Percentiles rank a stretch among this genome's conserved stretches.
These are phyloP conservation scores for Thumatha senex DNA, from an alignment of 2,888 invertebrate genomes.

Conservation along the genomic window DNA sequence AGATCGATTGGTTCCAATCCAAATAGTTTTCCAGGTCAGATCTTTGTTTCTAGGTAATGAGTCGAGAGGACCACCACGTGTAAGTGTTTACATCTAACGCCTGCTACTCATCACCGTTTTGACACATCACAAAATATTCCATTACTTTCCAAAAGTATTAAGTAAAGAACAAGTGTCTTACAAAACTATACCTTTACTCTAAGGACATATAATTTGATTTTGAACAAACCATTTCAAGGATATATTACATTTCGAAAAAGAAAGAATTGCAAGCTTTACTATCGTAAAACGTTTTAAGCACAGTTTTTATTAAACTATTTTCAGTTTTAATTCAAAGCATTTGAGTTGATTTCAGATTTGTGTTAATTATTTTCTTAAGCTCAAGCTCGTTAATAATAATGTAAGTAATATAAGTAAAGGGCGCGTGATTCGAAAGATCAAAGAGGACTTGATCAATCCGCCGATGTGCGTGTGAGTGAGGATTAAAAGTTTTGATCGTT, in stretches of 20 bases:
- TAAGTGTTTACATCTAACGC: slow-evolving; percentile 69
- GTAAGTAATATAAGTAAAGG: slow-evolving; percentile 75
- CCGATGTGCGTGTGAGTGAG: slow-evolving; percentile 53
- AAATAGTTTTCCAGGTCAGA: slow-evolving; percentile 36
- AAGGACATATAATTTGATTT: slow-evolving; percentile 13
- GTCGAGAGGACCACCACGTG: slow-evolving; percentile 51
- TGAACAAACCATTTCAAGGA: not conserved
- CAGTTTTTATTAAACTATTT: slow-evolving; percentile 5
- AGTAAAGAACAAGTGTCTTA: not conserved
- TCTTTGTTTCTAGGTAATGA: slow-evolving; percentile 36
- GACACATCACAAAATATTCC: slow-evolving; percentile 63
- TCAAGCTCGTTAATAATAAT: slow-evolving; percentile 55
- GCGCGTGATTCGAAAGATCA: slow-evolving; percentile 76
- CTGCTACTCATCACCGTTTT: slow-evolving; percentile 77
- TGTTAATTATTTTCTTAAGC: slow-evolving; percentile 32
- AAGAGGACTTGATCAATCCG: slow-evolving; percentile 72
- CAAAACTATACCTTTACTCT: slow-evolving; percentile 17
- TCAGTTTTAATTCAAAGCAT: not conserved
- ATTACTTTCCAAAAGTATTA: slow-evolving; percentile 19
- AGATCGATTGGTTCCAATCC: slow-evolving; percentile 24
- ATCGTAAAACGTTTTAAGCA: slow-evolving; percentile 26
- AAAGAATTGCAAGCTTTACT: slow-evolving; percentile 14
- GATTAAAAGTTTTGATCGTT: slow-evolving; percentile 62
- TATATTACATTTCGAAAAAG: slow-evolving; percentile 18
- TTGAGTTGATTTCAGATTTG: slow-evolving; percentile 24